A percentile compares a stretch with the other conserved stretches of the same genome.
These are phyloP conservation scores for Macrobrachium rosenbergii DNA, from an alignment of 1,140 invertebrate species.

Conservation along the genomic window DNA sequence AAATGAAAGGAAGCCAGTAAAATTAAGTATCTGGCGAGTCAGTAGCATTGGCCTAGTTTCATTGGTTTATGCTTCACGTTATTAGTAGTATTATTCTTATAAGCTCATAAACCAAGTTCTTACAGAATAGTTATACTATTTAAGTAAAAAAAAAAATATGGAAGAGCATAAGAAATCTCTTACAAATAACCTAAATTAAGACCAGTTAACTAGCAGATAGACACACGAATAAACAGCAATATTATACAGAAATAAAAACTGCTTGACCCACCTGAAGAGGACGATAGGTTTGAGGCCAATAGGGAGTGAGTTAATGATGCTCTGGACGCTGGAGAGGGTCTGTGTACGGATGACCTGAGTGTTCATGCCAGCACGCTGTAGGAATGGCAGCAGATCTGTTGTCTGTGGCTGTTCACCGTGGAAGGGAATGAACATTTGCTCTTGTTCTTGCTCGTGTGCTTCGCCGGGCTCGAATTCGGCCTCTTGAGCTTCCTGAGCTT, in stretches of 20 bases:
- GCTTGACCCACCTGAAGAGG: slow-evolving; percentile 31
- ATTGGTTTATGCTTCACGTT: too few relatives aligned
- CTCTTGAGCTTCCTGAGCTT: neutral
- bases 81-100: too few relatives aligned
- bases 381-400: slow-evolving; percentile 38
- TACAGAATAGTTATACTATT: too few relatives aligned
- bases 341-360: slow-evolving; percentile 47
- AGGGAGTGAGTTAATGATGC: slow-evolving; percentile 40
- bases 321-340: slow-evolving; percentile 30
- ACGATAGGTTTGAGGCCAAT: slow-evolving; percentile 33
- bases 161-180: neutral
- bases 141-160: neutral
- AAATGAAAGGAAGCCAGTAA: too few relatives aligned
- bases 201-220: neutral
- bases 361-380: slow-evolving; percentile 40
- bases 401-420: neutral
- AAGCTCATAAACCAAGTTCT: too few relatives aligned
- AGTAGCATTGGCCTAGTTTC: too few relatives aligned
- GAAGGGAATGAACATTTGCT: slow-evolving; percentile 19
- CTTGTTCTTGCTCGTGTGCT: neutral
- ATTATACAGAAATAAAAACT: neutral
- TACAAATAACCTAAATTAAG: neutral
- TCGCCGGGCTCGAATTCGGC: neutral
- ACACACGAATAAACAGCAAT: too few relatives aligned
- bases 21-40: too few relatives aligned